Evolutionary conservation across 2,797 vertebrate species (phyloP), one percentile per base, ranked within the genome.

Genomic region (Clarias laeviceps): DNA sequence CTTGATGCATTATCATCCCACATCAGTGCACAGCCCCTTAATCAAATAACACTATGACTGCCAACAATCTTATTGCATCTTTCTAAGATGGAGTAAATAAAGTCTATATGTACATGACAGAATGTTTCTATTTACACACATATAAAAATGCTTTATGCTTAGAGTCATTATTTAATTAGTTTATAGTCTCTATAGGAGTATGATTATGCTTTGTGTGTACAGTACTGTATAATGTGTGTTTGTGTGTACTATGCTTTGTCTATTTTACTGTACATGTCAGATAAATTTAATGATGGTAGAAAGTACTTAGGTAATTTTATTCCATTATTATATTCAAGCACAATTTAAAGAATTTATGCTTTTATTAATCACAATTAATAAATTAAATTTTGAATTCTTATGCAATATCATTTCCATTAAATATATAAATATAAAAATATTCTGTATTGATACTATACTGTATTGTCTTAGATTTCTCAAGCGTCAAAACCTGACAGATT

Each of bases 1-100:
- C 84, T 87, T 89, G 84, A 82, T 72, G 61, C 82, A 84, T 80
- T 62, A 88, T 89, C 81, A 86, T 74, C 81, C 50, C 83, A 59
- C 86, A 85, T 83, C 32, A 89, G 79, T 74, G 74, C 80, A 73
- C 64, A 69, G 83, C 24, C 86, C 85, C 50, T 85, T 69, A 76
- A 86, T 88, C 77, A 37, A 69, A 87, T 83, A 84, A 59, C 54
- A 83, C 74, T 62, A 34, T 84, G 66, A 82, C 85, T 82, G 83
- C 87, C 68, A 86, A 80, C 73, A 86, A 59, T 62, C 34, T 62
- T 69, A 64, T 62, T 82, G 32, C 80, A 78, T 84, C 56, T 64
- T 45, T 85, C 12, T 74, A 61, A 65, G 62, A 70, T 70, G 77
- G 27, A 54, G 27, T 69, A 50, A 61, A 69, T 18, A 29, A 15